These are phyloP conservation scores for Caenorhabditis angaria DNA, from an alignment of 2,888 invertebrate genomes.

Conservation along the genomic window DNA sequence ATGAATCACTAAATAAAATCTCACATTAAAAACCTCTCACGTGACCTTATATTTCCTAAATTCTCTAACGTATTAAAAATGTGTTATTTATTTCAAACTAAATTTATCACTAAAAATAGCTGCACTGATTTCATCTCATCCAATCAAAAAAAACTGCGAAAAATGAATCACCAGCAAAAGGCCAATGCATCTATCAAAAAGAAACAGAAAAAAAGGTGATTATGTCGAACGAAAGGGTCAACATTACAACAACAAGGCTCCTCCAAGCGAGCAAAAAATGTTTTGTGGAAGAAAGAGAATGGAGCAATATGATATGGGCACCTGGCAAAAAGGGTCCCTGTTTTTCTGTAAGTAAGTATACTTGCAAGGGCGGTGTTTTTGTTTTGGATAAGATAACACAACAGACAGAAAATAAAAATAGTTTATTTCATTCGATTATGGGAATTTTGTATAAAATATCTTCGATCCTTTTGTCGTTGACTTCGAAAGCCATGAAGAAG, in stretches of 20 bases:
- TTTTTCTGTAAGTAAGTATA: no score
- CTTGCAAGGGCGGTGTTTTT: constrained; percentile 11
- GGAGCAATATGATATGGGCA: constrained; percentile 13
- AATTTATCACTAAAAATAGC: neutral
- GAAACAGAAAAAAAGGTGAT: neutral
- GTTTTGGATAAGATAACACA: neutral
- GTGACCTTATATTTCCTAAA: no score
- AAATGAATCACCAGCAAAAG: neutral
- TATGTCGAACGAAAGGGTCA: constrained; percentile 19
- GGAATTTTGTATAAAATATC: constrained; percentile 39
- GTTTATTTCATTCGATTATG: constrained; percentile 24
- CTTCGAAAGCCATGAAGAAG: constrained; percentile 43
- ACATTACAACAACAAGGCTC: constrained; percentile 17
- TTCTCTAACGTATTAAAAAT: no score
- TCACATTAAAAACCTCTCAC: no score
- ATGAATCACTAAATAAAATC: no score
- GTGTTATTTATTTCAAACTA: no score
- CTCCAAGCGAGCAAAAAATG: constrained; percentile 17
- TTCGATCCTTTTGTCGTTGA: constrained; percentile 27
- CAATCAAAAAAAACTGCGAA: no score
- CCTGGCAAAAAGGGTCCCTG: constrained; percentile 7
- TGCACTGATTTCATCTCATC: neutral
- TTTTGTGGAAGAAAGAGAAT: constrained; percentile 27
- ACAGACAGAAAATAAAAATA: neutral
- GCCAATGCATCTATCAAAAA: neutral